These are phyloP conservation scores for Diplodus puntazzo DNA, from an alignment of 2,797 vertebrate genomes.

Conservation along the genomic window DNA sequence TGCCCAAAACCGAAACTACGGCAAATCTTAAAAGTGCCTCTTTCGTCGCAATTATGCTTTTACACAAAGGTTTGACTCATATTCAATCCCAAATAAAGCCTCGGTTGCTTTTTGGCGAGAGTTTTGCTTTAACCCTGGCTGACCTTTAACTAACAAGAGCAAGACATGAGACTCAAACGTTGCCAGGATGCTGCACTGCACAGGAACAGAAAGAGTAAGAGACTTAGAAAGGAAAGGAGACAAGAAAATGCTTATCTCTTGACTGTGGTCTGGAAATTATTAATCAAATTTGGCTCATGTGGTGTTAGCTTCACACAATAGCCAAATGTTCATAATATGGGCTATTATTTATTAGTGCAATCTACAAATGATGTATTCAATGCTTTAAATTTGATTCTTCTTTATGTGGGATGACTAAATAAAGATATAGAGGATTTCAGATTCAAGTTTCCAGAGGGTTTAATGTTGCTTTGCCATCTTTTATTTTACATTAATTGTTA, in stretches of 20 bases:
- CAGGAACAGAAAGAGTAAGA: not conserved
- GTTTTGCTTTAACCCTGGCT: conserved; percentile 56
- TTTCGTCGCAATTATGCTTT: no score
- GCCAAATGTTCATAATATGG: not conserved
- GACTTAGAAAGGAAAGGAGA: not conserved
- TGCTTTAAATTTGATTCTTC: not conserved
- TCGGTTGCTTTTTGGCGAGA: no score
- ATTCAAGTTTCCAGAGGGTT: no score
- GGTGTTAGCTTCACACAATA: not conserved
- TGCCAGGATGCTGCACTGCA: conserved; percentile 1
- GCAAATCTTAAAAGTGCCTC: no score
- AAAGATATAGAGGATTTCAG: no score
- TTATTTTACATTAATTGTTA: no score
- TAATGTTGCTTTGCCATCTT: not conserved
- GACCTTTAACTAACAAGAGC: conserved; percentile 32
- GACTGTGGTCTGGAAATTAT: not conserved
- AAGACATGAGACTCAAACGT: conserved; percentile 22
- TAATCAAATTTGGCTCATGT: not conserved
- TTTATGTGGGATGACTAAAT: not conserved
- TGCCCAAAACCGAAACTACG: no score
- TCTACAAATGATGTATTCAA: not conserved
- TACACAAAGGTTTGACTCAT: no score
- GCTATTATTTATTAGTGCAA: not conserved
- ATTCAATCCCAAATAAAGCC: no score
- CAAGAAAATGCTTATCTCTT: not conserved